Evolutionary conservation across 2,113 vertebrate species (phyloP).

Genomic region (Amphiprion percula): DNA sequence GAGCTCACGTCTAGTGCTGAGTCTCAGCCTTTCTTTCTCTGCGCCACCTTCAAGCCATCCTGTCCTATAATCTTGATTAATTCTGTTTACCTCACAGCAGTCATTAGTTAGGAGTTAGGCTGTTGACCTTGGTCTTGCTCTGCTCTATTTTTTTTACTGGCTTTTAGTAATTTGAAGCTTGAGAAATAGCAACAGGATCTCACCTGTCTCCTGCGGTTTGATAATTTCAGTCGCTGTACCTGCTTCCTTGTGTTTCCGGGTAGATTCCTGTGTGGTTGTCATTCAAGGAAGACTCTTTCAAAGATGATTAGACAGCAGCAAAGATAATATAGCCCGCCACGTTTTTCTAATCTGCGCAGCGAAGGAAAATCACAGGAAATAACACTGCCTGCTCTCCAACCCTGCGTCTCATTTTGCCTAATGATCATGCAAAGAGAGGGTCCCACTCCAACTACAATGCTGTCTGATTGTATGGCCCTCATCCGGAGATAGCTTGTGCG

Average conservation of each 20-base stretch:
- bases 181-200: not conserved
- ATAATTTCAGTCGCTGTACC: not conserved
- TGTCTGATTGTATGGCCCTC: slow-evolving; percentile 78
- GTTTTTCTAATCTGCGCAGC: slow-evolving; percentile 13
- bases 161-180: not conserved
- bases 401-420: slow-evolving; percentile 66
- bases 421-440: slow-evolving; percentile 63
- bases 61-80: slow-evolving; percentile 77
- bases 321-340: slow-evolving; percentile 12
- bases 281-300: slow-evolving; percentile 10
- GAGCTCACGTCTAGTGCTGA: slow-evolving; percentile 39
- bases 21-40: slow-evolving; percentile 49
- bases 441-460: slow-evolving; percentile 77
- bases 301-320: slow-evolving; percentile 19
- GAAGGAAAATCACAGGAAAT: slow-evolving; percentile 51
- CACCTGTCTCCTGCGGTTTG: not conserved
- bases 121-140: slow-evolving; percentile 30
- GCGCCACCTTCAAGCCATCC: slow-evolving; percentile 56
- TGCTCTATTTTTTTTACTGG: not conserved
- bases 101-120: slow-evolving; percentile 47
- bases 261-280: slow-evolving; percentile 2
- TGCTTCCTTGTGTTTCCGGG: not conserved
- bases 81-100: slow-evolving; percentile 76
- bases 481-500: slow-evolving; percentile 27
- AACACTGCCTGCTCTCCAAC: slow-evolving; percentile 11